Percentiles rank a stretch among this genome's conserved stretches.
Evolutionary conservation across 2,888 invertebrate species (phyloP).

Genomic region (Notodonta dromedarius): DNA sequence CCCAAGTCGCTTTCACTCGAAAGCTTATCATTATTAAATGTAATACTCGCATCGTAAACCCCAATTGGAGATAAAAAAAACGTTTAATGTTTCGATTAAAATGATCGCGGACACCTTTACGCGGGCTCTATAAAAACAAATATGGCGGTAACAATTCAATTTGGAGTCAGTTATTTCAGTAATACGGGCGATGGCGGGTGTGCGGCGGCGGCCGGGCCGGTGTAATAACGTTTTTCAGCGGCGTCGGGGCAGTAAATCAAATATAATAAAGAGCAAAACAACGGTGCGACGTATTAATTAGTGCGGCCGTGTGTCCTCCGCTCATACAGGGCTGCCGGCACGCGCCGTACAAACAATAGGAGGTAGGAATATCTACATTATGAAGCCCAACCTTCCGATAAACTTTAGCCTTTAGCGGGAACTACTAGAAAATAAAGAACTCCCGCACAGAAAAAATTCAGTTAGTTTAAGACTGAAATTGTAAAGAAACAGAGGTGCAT

Average conservation of each 20-base stretch:
- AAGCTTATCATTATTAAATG: background rate
- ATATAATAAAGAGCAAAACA: constrained; percentile 74
- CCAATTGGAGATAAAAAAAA: constrained; percentile 49
- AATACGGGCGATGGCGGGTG: constrained; percentile 50
- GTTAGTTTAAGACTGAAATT: too few species aligned
- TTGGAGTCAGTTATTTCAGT: constrained; percentile 67
- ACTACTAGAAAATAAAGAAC: too few species aligned
- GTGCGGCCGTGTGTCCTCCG: constrained; percentile 40
- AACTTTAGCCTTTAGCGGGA: too few species aligned
- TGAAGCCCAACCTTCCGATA: background rate
- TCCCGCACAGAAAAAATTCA: too few species aligned
- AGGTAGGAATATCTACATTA: background rate
- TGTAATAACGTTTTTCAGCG: constrained; percentile 70
- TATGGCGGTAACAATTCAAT: constrained; percentile 68
- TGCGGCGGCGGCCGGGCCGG: background rate
- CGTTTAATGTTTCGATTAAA: constrained; percentile 53
- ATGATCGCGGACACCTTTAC: constrained; percentile 61
- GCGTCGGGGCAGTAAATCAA: constrained; percentile 62
- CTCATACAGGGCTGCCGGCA: constrained; percentile 11
- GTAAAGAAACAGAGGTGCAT: too few species aligned
- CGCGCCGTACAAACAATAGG: background rate
- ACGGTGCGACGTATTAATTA: constrained; percentile 72
- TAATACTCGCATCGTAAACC: constrained; percentile 32
- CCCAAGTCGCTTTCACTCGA: background rate
- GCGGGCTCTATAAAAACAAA: constrained; percentile 64